phyloP scores from a whole-genome alignment of 2,797 vertebrate species.

The Phoebastria nigripes region DNA sequence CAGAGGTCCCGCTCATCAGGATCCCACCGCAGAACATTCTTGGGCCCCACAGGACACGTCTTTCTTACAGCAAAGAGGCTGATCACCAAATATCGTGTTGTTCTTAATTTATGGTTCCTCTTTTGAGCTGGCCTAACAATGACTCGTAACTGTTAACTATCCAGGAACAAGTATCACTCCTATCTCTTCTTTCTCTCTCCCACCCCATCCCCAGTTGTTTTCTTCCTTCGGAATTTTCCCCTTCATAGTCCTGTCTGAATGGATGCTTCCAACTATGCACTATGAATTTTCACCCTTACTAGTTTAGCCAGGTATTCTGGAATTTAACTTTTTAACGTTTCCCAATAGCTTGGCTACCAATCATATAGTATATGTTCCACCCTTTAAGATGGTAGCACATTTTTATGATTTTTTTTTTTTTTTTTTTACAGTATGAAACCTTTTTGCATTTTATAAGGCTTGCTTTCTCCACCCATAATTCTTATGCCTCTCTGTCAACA shows the following conservation, averaged over 20 bases:
- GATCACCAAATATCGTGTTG: accelerated
- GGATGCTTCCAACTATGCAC: neutral
- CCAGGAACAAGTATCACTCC: neutral
- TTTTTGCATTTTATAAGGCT: neutral
- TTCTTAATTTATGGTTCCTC: neutral
- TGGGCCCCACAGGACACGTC: accelerated
- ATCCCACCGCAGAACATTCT: accelerated
- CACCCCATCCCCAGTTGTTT: neutral
- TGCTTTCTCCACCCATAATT: neutral
- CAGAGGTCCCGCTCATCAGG: neutral
- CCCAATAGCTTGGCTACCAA: neutral
- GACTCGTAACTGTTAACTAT: accelerated
- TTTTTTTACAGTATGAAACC: neutral
- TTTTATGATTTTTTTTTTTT: neutral
- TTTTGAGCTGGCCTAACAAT: neutral
- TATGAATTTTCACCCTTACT: neutral
- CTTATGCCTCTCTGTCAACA: neutral
- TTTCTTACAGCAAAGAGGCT: neutral
- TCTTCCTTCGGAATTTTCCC: neutral
- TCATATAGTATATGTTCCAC: accelerated
- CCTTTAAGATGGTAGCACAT: neutral
- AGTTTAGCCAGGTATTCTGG: no score
- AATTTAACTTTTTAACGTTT: neutral
- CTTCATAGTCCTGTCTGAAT: neutral
- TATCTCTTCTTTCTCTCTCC: no score